phyloP scores from a whole-genome alignment of 2,113 vertebrate genomes.

The Eulemur rufifrons region DNA sequence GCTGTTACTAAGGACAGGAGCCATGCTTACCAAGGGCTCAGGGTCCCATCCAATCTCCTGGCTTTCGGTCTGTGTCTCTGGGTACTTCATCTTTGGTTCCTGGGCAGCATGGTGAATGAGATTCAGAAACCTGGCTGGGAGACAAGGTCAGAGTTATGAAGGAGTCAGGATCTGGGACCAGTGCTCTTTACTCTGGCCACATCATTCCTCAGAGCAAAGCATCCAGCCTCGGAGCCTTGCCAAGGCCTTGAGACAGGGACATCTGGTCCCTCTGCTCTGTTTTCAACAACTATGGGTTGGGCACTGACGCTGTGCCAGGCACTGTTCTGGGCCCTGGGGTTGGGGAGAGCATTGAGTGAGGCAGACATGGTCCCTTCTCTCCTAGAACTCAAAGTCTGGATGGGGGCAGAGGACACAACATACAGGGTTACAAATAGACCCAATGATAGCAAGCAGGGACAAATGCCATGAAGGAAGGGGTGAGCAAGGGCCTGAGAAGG shows the following conservation, averaged over 20 bases:
- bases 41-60: conserved; percentile 94
- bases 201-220: neutral
- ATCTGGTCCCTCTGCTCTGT: neutral
- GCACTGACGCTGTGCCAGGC: neutral
- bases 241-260: accelerated
- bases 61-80: conserved; percentile 88
- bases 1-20: neutral
- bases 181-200: neutral
- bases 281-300: neutral
- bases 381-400: neutral
- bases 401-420: too few species aligned
- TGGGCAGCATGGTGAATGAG: conserved; percentile 84
- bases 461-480: neutral
- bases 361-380: neutral
- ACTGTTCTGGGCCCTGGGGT: neutral
- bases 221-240: conserved; percentile 52
- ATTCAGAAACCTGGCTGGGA: conserved; percentile 87
- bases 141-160: neutral
- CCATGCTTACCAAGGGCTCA: conserved; percentile 88
- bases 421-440: neutral
- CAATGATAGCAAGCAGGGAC: accelerated
- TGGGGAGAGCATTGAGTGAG: neutral
- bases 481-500: neutral
- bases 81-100: conserved; percentile 91
- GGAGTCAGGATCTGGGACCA: neutral